Conservation (phyloP, 1,140 invertebrate genomes). For the Lerema accius region DNA sequence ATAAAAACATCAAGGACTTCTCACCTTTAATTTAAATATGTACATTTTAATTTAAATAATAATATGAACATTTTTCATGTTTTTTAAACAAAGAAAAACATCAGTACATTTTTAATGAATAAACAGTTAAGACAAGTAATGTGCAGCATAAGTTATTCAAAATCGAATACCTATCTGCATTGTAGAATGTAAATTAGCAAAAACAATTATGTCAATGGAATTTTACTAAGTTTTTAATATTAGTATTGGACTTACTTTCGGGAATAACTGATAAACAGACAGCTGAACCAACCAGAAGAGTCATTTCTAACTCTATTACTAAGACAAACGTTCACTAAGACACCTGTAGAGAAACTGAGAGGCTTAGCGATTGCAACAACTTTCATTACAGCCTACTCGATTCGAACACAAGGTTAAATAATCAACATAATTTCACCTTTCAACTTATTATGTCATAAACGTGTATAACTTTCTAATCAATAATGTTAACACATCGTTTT, state of each 20-base stretch:
- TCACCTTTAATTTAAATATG: too few species aligned
- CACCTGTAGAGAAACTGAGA: slow-evolving; percentile 48
- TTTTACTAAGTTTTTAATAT: too few species aligned
- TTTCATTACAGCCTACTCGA: slow-evolving; percentile 51
- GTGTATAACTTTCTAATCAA: slow-evolving; percentile 64
- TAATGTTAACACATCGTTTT: slow-evolving; percentile 42
- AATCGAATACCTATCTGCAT: too few species aligned
- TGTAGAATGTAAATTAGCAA: too few species aligned
- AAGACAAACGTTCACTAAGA: slow-evolving; percentile 32
- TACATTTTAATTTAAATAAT: too few species aligned
- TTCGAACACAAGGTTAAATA: slow-evolving; percentile 58
- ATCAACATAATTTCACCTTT: slow-evolving; percentile 75
- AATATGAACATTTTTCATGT: too few species aligned
- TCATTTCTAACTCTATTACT: slow-evolving; percentile 48
- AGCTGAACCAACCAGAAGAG: slow-evolving; percentile 56
- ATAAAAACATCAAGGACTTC: too few species aligned
- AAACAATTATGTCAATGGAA: too few species aligned
- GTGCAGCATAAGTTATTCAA: too few species aligned
- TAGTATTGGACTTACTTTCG: slow-evolving; percentile 65
- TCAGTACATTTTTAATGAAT: too few species aligned
- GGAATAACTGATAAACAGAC: slow-evolving; percentile 61
- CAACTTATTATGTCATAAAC: slow-evolving; percentile 68
- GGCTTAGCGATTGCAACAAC: slow-evolving; percentile 45
- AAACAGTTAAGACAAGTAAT: too few species aligned
- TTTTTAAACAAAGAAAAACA: too few species aligned